Evolutionary conservation across 2,888 invertebrate species (phyloP).

Genomic region (Shargacucullia verbasci): DNA sequence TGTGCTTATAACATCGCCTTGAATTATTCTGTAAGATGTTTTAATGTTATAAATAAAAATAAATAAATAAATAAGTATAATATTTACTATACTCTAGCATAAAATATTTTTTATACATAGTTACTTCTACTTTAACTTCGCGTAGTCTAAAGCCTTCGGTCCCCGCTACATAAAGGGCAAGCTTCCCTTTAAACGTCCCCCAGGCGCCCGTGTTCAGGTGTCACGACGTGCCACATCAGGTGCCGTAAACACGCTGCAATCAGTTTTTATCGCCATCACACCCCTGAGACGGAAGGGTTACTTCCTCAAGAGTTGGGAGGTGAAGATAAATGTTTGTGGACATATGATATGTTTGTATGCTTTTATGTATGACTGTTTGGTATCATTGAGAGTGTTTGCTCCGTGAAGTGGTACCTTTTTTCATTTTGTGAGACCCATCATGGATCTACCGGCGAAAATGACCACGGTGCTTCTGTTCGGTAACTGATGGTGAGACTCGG

Average conservation of each 20-base stretch:
- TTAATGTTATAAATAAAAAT: too few relatives aligned
- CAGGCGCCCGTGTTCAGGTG: slow-evolving; percentile 62
- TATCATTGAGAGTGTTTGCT: background rate
- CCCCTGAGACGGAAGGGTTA: slow-evolving; percentile 57
- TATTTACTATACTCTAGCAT: too few relatives aligned
- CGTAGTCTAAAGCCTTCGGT: slow-evolving; percentile 6
- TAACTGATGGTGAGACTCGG: too few relatives aligned
- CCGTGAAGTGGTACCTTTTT: background rate
- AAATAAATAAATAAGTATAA: too few relatives aligned
- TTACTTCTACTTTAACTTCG: background rate
- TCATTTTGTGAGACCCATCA: too few relatives aligned
- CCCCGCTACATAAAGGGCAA: slow-evolving; percentile 36
- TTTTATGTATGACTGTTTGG: background rate
- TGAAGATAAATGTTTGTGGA: slow-evolving; percentile 42
- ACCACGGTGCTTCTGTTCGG: too few relatives aligned
- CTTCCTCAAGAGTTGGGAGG: slow-evolving; percentile 25
- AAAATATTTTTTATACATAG: too few relatives aligned
- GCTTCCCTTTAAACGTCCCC: slow-evolving; percentile 47
- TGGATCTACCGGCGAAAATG: too few relatives aligned
- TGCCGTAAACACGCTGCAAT: slow-evolving; percentile 65
- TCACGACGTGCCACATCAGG: slow-evolving; percentile 63
- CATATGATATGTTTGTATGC: slow-evolving; percentile 27
- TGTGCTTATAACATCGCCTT: too few relatives aligned
- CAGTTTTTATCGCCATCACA: slow-evolving; percentile 67
- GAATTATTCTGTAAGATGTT: too few relatives aligned